Base-by-base conservation (phyloP, 1,140 invertebrate genomes). In the Trichomalopsis sarcophagae region DNA sequence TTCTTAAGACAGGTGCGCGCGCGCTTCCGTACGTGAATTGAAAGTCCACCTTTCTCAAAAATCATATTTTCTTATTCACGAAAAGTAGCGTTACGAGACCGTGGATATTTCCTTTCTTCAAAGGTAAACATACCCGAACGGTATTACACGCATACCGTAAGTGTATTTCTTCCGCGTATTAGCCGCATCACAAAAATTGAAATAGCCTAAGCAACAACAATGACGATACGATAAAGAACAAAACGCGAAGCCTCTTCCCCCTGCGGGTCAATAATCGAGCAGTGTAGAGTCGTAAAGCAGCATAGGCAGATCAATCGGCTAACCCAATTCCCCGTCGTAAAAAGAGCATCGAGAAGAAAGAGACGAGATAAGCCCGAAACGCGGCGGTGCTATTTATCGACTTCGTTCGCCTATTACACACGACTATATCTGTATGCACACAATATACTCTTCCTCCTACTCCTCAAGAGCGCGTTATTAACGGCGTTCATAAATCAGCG, bases 401-500 rank as follows among this genome's bases (percentile, higher is more conserved):
- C 30, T 9, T 27, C 76, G 21, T n/a, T 21, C 47, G n/a, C 9
- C n/a, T 13, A 50, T 50, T 50, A 47, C 13, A 47, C 13, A 47
- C 13, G 9, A 7, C 9, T 47, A 50, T 50, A 17, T 50, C 0
- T 50, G 13, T 17, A 50, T 14, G 10, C 10, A 50, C 47, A 50
- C 44, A 47, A 0, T 47, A 47, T 10, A 40, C 6, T 17, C 27
- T 21, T 30, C 76, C 1, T n/a, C 21, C 23, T 11, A 2, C 80
- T 73, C 27, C 23, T 30, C 44, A 71, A 71, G 27, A 71, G 30
- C 40, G 66, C 66, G 40, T 81, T 73, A 81, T 81, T 81, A 81
- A 81, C 69, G 69, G 44, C 13, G 1, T 69, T 81, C 69, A 44
- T 81, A 81, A 81, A 81, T 81, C 80, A 71, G 69, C 55, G 69